Evolutionary conservation across 2,888 invertebrate species (phyloP), one percentile per base, ranked within the genome.

Genomic region (Muscina levida): DNA sequence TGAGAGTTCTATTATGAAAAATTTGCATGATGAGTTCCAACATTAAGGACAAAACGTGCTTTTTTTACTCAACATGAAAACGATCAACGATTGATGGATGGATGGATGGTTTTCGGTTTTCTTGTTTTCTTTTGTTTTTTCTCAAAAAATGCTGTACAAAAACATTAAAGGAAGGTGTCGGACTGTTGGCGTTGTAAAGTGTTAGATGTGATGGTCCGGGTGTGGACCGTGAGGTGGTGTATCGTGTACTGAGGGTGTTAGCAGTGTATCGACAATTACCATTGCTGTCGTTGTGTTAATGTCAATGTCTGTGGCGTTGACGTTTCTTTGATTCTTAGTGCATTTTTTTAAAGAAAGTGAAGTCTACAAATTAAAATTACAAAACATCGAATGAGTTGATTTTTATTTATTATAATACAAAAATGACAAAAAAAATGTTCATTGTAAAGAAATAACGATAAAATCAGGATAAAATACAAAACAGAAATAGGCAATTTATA

Each of bases 391-490:
- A 31, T 31, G 31, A 31, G 3, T 31, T 31, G 31, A 31, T 31
- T 31, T 3, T n/a, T n/a, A n/a, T n/a, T n/a, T n/a, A n/a, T n/a
- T n/a, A 44, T 2, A 44, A 44, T n/a, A n/a, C 44, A 19, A 51
- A 51, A 51, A 4, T 31, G 3, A 51, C 19, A 51, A 22, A 51
- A 19, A 13, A 17, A 51, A 19, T 22, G 11, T 19, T 22, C 19
- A 22, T 1, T 19, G 11, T n/a, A 51, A 19, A 51, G 10, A 2
- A 2, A 51, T 8, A 51, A 51, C 4, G 22, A 22, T 22, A 19
- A 17, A 22, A 51, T n/a, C n/a, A n/a, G n/a, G n/a, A n/a, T 84
- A 84, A 87, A 87, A 88, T 87, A 84, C 87, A 88, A 31, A 31
- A 5, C 31, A 8, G 8, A n/a, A n/a, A n/a, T n/a, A n/a, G n/a